These are phyloP conservation scores for Polylopha cassiicola DNA, from an alignment of 2,888 invertebrate species.

Conservation along the genomic window DNA sequence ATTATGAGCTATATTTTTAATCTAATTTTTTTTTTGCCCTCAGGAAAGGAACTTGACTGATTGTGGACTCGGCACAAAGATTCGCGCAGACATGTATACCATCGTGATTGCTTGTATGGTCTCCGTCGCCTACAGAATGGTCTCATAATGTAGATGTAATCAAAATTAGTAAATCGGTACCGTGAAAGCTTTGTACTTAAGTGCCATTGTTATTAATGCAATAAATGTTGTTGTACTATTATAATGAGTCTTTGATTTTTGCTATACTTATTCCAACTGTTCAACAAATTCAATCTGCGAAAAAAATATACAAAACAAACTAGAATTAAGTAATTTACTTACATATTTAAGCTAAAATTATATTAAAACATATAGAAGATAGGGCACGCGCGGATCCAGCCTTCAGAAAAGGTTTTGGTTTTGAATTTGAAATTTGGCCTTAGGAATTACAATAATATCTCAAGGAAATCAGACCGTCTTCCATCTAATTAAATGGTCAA, in stretches of 20 bases:
- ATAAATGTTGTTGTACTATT: slow-evolving; percentile 64
- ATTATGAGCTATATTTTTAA: slow-evolving; percentile 4
- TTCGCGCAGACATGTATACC: slow-evolving; percentile 34
- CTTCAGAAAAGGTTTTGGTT: too few species aligned
- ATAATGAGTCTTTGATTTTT: slow-evolving; percentile 24
- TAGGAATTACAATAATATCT: too few species aligned
- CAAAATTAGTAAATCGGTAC: neutral
- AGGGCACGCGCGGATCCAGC: too few species aligned
- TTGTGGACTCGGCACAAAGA: slow-evolving; percentile 53
- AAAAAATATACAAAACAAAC: too few species aligned
- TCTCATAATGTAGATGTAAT: slow-evolving; percentile 28
- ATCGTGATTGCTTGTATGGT: slow-evolving; percentile 35
- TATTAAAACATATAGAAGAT: too few species aligned
- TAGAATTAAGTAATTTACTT: too few species aligned
- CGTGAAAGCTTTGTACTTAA: slow-evolving; percentile 10
- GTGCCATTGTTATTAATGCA: slow-evolving; percentile 58
- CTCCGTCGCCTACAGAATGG: slow-evolving; percentile 28
- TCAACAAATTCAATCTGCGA: too few species aligned
- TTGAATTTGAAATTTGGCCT: too few species aligned
- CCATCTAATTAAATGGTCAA: too few species aligned
- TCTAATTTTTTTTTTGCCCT: slow-evolving; percentile 20
- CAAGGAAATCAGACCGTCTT: too few species aligned
- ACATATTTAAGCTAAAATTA: too few species aligned
- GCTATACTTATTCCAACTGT: slow-evolving; percentile 9
- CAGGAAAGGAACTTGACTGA: slow-evolving; percentile 64